phyloP scores from a whole-genome alignment of 2,888 invertebrate species.

The Drosophila emarginata region DNA sequence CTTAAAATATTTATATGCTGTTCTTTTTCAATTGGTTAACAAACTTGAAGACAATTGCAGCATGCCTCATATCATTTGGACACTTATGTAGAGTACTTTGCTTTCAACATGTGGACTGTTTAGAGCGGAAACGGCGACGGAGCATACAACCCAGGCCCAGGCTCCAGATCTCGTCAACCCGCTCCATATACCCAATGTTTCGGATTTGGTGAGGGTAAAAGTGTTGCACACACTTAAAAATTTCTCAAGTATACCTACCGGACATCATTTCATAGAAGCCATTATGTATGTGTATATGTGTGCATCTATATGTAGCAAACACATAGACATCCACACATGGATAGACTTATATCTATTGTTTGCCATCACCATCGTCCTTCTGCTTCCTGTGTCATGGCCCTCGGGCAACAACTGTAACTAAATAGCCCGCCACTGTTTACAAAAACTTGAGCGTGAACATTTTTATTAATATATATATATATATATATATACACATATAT shows the following conservation, averaged over 20 bases:
- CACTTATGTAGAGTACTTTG: neutral
- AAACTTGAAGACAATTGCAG: neutral
- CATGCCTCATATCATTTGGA: neutral
- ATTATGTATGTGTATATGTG: slow-evolving; percentile 29
- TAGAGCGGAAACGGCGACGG: slow-evolving; percentile 39
- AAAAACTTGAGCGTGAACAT: slow-evolving; percentile 61
- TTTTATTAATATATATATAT: slow-evolving; percentile 65
- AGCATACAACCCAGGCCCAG: slow-evolving; percentile 1
- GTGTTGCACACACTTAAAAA: slow-evolving; percentile 68
- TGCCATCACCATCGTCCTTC: slow-evolving; percentile 29
- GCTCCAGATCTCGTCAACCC: neutral
- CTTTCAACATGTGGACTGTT: slow-evolving; percentile 14
- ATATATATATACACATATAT: slow-evolving; percentile 13
- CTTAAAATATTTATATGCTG: neutral
- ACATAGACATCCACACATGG: slow-evolving; percentile 15
- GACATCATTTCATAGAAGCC: slow-evolving; percentile 61
- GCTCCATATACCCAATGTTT: neutral
- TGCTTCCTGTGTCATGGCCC: slow-evolving; percentile 58
- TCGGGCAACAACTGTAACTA: slow-evolving; percentile 16
- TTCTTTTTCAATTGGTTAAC: neutral
- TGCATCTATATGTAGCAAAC: neutral
- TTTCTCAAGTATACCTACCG: slow-evolving; percentile 73
- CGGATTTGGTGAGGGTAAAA: slow-evolving; percentile 40
- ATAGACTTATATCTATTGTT: slow-evolving; percentile 55
- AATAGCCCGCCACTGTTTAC: slow-evolving; percentile 44